Evolutionary conservation across 2,113 vertebrate species (phyloP).

Genomic region (Hydropotes inermis): DNA sequence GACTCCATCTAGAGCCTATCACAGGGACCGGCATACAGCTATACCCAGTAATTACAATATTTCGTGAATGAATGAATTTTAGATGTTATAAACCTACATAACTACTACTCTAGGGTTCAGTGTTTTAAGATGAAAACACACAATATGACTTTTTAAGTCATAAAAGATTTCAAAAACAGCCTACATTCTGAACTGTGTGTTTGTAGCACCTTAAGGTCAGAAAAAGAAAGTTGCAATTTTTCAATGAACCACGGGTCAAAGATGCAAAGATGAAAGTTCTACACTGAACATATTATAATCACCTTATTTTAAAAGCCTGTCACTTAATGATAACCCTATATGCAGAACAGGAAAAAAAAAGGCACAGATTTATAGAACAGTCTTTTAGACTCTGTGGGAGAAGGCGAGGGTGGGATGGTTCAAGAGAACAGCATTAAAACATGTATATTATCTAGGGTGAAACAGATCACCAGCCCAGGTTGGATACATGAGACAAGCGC

Average conservation of each 20-base stretch:
- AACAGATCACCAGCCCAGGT: too few species aligned
- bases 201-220: background rate
- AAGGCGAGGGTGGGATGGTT: too few species aligned
- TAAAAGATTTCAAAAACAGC: background rate
- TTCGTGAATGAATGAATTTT: background rate
- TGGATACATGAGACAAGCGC: too few species aligned
- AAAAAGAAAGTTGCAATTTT: background rate
- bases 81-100: background rate
- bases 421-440: too few species aligned
- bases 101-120: background rate
- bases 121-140: background rate
- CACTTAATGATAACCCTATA: too few species aligned
- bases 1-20: background rate
- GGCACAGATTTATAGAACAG: too few species aligned
- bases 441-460: too few species aligned
- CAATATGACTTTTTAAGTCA: background rate
- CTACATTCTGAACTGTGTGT: background rate
- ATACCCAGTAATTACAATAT: background rate
- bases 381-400: too few species aligned
- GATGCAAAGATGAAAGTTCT: background rate
- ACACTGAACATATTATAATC: background rate
- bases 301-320: slow-evolving; percentile 20
- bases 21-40: background rate
- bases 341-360: too few species aligned
- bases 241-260: background rate